Evolutionary conservation across 2,113 vertebrate genomes (phyloP).

Genomic region (Chlamydotis undulata): DNA sequence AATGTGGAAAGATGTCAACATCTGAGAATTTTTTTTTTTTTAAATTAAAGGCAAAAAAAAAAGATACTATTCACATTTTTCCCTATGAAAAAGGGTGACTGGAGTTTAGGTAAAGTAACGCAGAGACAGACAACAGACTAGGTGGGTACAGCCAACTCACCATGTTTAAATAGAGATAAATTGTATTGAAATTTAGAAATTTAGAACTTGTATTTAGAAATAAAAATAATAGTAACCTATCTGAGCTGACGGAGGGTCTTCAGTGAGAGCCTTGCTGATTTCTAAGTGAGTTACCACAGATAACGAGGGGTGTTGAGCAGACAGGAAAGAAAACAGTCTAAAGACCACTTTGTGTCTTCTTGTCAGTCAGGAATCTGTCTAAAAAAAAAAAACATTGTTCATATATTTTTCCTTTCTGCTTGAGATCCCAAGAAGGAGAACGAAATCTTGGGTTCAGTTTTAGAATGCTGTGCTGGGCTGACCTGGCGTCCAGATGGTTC

Average conservation of each 20-base stretch:
- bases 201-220: background rate
- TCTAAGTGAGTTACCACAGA: background rate
- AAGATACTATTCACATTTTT: background rate
- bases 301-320: background rate
- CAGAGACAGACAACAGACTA: background rate
- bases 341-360: background rate
- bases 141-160: background rate
- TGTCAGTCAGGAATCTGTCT: background rate
- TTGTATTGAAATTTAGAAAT: too few species aligned
- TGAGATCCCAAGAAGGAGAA: background rate
- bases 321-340: background rate
- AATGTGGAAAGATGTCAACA: background rate
- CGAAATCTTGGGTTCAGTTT: background rate
- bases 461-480: background rate
- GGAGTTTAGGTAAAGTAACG: background rate
- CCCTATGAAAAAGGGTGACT: background rate
- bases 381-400: background rate
- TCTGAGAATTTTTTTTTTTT: background rate
- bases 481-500: background rate
- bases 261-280: background rate
- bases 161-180: background rate
- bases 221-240: background rate
- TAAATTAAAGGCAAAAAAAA: background rate
- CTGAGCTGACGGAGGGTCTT: background rate
- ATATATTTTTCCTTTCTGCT: background rate